Evolutionary conservation across 2,888 invertebrate genomes (phyloP), one percentile per base, ranked within the genome.

Genomic region (Notodonta dromedarius): DNA sequence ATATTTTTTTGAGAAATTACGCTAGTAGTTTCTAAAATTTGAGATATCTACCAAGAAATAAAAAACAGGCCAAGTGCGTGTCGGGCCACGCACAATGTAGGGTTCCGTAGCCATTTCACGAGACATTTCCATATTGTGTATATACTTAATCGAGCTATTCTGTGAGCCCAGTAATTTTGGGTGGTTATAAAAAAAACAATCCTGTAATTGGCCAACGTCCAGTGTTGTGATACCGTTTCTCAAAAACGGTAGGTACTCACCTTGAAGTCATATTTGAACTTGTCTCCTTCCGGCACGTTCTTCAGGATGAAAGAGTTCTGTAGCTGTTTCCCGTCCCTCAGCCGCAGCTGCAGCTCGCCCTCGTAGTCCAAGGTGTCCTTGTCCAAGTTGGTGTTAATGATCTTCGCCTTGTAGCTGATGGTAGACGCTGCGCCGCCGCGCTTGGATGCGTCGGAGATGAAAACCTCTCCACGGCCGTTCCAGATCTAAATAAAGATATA

Each of bases 261-360:
- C 88, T 90, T 90, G 57, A 88, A 80, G 35, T 90, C 89, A 58
- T 80, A 82, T 58, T 87, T 89, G 58, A 65, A 74, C 42, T 84
- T 86, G 2, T 90, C 84, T 8, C 84, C 89, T 0, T 85, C 82
- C 5, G 85, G 85, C 9, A 67, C 69, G 67, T 88, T 84, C 74
- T 90, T 93, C 9, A 88, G 24, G 1, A 62, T 57, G 74, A 89
- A 85, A 0, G 79, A 74, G 65, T 89, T 87, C 42, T 85, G 73
- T 32, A 91, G 71, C 1, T 88, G 71, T 68, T 86, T 87, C 44
- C 91, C 90, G n/a, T 85, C 84, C 63, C 85, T 87, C 11, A 93
- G 79, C 32, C 83, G 81, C 16, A 94, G 52, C 50, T 88, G 85
- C 0, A 92, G 9, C 39, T 87, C 85, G 0, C 87, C 89, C 50